Percentiles rank a stretch among this genome's conserved stretches.
phyloP scores from a whole-genome alignment of 2,888 invertebrate genomes.

The Heteromurus nitidus region DNA sequence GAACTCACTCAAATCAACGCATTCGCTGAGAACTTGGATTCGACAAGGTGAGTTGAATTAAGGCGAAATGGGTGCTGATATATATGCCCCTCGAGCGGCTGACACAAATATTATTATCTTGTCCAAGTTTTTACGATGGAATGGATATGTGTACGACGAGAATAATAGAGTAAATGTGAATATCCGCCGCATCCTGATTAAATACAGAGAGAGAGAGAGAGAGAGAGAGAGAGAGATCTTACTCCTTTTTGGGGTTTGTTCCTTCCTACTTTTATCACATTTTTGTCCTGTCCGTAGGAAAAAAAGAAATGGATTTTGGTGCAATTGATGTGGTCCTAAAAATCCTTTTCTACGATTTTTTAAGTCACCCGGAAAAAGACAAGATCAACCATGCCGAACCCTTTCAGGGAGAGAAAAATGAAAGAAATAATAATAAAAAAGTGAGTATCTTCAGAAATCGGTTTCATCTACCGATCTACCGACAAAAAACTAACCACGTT shows the following conservation, averaged over 20 bases:
- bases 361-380: conserved; percentile 59
- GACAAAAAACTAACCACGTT: conserved; percentile 37
- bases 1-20: too few relatives aligned
- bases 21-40: too few relatives aligned
- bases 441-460: conserved; percentile 36
- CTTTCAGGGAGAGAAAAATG: neutral
- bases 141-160: conserved; percentile 38
- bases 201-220: conserved; percentile 6
- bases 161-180: conserved; percentile 45
- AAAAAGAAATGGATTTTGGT: too few relatives aligned
- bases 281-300: conserved; percentile 34
- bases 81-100: too few relatives aligned
- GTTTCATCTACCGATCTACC: conserved; percentile 18
- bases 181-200: conserved; percentile 40
- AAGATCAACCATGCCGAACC: conserved; percentile 52
- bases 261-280: neutral
- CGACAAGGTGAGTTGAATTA: too few relatives aligned
- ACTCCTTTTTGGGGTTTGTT: conserved; percentile 2
- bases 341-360: conserved; percentile 43
- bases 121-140: conserved; percentile 25
- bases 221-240: neutral
- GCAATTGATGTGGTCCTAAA: conserved; percentile 39
- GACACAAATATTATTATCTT: conserved; percentile 43
- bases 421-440: neutral
- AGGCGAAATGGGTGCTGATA: too few relatives aligned